Conservation (phyloP, 2,888 invertebrate species). For the Graphium colonna region DNA sequence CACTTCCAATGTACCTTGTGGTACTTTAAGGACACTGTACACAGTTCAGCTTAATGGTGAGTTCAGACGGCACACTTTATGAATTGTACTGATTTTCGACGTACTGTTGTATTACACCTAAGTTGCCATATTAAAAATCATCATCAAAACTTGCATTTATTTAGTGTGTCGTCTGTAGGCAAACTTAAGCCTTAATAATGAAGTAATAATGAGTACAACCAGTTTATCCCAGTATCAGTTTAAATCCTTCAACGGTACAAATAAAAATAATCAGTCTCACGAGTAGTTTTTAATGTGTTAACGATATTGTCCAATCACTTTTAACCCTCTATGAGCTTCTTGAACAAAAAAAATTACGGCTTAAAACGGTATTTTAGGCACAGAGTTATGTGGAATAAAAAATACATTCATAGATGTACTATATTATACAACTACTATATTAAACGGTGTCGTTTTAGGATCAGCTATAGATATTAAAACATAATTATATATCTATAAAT, state of each 20-base stretch:
- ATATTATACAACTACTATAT: slow-evolving; percentile 67
- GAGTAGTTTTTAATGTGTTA: slow-evolving; percentile 41
- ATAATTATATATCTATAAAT: slow-evolving; percentile 73
- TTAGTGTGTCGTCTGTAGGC: slow-evolving; percentile 7
- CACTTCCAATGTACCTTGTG: background rate
- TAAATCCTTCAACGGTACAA: slow-evolving; percentile 41
- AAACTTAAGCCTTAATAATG: too few species aligned
- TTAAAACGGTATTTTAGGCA: slow-evolving; percentile 75
- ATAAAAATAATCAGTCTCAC: slow-evolving; percentile 40
- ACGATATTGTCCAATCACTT: slow-evolving; percentile 55
- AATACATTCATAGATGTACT: slow-evolving; percentile 52
- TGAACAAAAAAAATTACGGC: slow-evolving; percentile 52
- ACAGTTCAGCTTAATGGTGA: too few species aligned
- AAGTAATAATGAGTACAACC: slow-evolving; percentile 31
- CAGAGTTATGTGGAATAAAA: slow-evolving; percentile 66
- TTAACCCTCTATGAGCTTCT: slow-evolving; percentile 70
- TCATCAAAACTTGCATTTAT: slow-evolving; percentile 12
- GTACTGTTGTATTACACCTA: too few species aligned
- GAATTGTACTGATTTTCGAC: too few species aligned
- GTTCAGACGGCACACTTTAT: too few species aligned
- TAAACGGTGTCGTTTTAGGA: slow-evolving; percentile 61
- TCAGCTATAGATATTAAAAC: slow-evolving; percentile 60
- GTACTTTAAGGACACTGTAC: too few species aligned
- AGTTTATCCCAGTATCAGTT: slow-evolving; percentile 35
- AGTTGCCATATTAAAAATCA: too few species aligned